Base-by-base conservation (phyloP, 2,888 invertebrate genomes). In the Glyphotaelius pellucidus region DNA sequence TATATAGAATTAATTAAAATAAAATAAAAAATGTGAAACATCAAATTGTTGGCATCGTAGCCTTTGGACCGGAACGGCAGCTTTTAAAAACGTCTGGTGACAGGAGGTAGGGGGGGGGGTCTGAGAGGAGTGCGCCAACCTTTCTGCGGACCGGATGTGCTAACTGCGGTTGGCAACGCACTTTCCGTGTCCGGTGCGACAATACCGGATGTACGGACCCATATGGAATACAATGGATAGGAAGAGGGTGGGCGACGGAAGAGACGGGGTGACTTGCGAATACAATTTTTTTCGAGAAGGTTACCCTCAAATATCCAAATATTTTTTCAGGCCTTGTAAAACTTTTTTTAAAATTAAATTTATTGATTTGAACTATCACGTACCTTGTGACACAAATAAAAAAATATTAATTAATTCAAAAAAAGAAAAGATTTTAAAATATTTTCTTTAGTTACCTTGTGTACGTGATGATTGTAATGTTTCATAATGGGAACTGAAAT, bases 131-230 rank as follows among this genome's bases (percentile, higher is more conserved):
- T 67, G 25, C 19, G 83, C 35, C 32, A 19, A 32, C 83, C 32
- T 83, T 25, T 86, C 9, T 47, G 35, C 30, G 30, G n/a, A 86
- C 47, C 86, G 86, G 86, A 86, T 42, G 86, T 86, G 86, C 42
- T 86, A 86, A 86, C 86, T 86, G 86, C 42, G 47, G 86, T 15
- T 47, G 86, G 86, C 86, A 86, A 86, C 86, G 86, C 86, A 42
- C 42, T 86, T 42, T 86, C 86, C 86, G 86, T 86, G 86, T 86
- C 86, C 86, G 86, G 86, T 47, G 38, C 42, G 47, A 86, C 42
- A 42, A 42, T 38, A 86, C 86, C 86, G 47, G 86, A 86, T n/a
- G 47, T 42, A 47, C 15, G 86, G 47, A 86, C 86, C 86, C 86
- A 86, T 86, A 86, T 47, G 47, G 42, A 47, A 86, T 86, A 86